Evolutionary conservation across 2,888 invertebrate genomes (phyloP).

Genomic region (Tupiocoris notatus): DNA sequence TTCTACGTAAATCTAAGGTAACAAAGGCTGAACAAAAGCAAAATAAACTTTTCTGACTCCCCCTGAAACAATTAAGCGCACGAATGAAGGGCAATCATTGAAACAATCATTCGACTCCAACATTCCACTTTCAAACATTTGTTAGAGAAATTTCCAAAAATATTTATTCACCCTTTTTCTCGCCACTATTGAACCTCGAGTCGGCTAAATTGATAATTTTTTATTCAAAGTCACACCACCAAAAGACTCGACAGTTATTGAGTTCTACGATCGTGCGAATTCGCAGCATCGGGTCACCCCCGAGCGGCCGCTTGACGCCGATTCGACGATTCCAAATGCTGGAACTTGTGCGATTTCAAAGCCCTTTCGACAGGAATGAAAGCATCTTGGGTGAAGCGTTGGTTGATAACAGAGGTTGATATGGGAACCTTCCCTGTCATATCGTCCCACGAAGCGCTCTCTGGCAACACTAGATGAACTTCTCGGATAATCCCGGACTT

Average conservation of each 20-base stretch:
- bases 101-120: no score
- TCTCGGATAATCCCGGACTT: constrained; percentile 66
- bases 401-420: constrained; percentile 31
- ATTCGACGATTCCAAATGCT: not conserved
- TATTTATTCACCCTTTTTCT: no score
- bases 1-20: no score
- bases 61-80: no score
- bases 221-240: constrained; percentile 34
- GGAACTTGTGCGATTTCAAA: constrained; percentile 40
- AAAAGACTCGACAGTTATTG: constrained; percentile 30
- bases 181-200: no score
- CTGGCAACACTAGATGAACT: constrained; percentile 60
- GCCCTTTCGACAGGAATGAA: constrained; percentile 39
- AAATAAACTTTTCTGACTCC: no score
- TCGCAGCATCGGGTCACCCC: constrained; percentile 20
- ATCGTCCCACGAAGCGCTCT: constrained; percentile 44
- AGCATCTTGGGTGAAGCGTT: constrained; percentile 33
- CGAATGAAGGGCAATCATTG: no score
- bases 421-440: constrained; percentile 38
- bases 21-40: no score
- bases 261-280: no score
- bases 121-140: no score
- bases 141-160: no score
- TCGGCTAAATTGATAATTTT: not conserved
- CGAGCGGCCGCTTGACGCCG: constrained; percentile 27